Evolutionary conservation across 2,888 invertebrate species (phyloP), one percentile per base, ranked within the genome.

Genomic region (Tryphoninae sp.): DNA sequence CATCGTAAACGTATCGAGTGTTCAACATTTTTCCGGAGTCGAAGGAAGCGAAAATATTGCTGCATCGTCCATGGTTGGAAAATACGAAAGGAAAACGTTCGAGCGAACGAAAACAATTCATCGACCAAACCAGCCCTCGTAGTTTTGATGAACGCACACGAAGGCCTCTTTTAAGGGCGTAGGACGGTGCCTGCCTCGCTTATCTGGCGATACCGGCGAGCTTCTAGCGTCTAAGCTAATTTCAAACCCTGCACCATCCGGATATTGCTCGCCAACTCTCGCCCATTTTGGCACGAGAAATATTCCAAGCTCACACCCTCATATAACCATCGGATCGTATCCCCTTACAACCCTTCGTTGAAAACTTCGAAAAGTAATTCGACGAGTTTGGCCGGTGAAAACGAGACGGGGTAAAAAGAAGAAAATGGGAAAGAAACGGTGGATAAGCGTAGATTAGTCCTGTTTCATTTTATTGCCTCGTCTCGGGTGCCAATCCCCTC

Each of bases 361-460:
- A 73, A 84, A 88, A 89, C 80, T 87, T 88, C 84, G 84, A 84
- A 87, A 87, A 86, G 86, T 87, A 89, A 88, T 88, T 87, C 86
- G 86, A 81, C 83, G 80, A 84, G 72, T 82, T 82, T 73, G 40
- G 53, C 69, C n/a, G 2, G 26, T 53, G 77, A 53, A 19, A 19
- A 45, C n/a, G 76, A 55, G 33, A 26, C 33, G 59, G 23, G 59
- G 9, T 0, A 71, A 71, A 78, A 62, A 55, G 16, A n/a, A n/a
- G 42, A 45, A 8, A 45, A 53, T 2, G 45, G 40, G 62, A 13
- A 22, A 40, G 26, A 26, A 13, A 45, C n/a, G 8, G 13, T 2
- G 53, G 16, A 61, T 51, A 73, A 73, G 62, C 23, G 62, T 77
- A 64, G 61, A 72, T 55, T 64, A 62, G 51, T 59, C 23, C 22